phyloP scores from a whole-genome alignment of 1,140 invertebrate species.

The Cydia amplana region DNA sequence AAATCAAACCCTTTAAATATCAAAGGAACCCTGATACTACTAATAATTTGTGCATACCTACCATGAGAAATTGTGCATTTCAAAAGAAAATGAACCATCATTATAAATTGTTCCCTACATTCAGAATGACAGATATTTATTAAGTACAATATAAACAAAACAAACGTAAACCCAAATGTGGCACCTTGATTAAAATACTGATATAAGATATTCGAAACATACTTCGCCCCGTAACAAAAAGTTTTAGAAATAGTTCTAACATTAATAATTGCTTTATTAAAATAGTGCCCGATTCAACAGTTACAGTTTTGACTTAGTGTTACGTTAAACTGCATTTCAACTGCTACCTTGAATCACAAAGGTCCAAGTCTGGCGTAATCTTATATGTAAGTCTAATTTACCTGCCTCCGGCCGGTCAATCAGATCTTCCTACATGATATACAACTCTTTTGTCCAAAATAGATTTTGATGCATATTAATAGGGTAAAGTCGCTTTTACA shows the following conservation, averaged over 20 bases:
- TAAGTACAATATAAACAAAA: background rate
- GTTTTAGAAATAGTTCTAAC: background rate
- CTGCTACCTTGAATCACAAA: background rate
- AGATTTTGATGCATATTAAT: too few relatives aligned
- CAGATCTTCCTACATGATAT: too few relatives aligned
- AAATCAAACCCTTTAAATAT: too few relatives aligned
- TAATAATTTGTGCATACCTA: background rate
- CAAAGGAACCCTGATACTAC: too few relatives aligned
- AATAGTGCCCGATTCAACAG: conserved; percentile 4
- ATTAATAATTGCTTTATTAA: conserved; percentile 24
- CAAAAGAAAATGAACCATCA: background rate
- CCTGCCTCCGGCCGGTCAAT: too few relatives aligned
- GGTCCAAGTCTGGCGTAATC: too few relatives aligned
- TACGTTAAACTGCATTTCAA: background rate
- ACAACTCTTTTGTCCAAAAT: too few relatives aligned
- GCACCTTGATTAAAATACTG: background rate
- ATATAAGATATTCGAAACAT: background rate
- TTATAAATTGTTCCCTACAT: background rate
- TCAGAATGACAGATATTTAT: background rate
- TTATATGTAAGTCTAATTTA: too few relatives aligned
- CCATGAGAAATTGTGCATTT: background rate
- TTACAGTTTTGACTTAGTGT: background rate
- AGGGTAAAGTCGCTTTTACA: too few relatives aligned
- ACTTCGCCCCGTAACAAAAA: background rate
- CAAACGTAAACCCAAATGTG: background rate